Conservation (phyloP, 2,888 invertebrate species). For the Cryptocheilus praepositus region DNA sequence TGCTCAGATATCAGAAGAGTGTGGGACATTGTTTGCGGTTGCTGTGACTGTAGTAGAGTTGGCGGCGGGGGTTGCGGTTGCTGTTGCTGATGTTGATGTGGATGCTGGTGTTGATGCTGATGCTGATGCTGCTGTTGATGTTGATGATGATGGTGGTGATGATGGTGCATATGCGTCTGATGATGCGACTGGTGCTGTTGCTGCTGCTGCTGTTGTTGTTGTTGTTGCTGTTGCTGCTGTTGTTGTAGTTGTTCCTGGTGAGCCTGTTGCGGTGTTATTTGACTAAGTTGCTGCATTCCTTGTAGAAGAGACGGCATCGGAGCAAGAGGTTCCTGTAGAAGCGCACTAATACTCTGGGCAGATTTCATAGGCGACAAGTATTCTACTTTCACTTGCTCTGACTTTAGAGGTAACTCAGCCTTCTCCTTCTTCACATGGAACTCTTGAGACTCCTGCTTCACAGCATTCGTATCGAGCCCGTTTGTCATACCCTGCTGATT, state of each 20-base stretch:
- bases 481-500: slow-evolving; percentile 54
- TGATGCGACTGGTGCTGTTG: neutral
- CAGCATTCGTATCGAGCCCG: slow-evolving; percentile 38
- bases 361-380: slow-evolving; percentile 67
- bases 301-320: slow-evolving; percentile 68
- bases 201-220: slow-evolving; percentile 24
- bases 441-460: slow-evolving; percentile 47
- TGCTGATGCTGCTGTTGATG: no score
- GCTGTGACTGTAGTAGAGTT: neutral
- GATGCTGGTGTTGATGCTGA: no score
- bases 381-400: slow-evolving; percentile 41
- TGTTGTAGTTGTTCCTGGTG: slow-evolving; percentile 50
- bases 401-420: neutral
- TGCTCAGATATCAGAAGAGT: slow-evolving; percentile 30
- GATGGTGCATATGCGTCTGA: slow-evolving; percentile 28
- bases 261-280: slow-evolving; percentile 63
- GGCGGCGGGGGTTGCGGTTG: no score
- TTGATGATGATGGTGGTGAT: slow-evolving; percentile 41
- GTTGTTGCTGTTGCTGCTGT: slow-evolving; percentile 37
- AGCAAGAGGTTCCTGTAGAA: slow-evolving; percentile 67
- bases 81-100: no score
- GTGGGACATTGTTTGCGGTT: slow-evolving; percentile 36
- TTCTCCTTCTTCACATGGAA: slow-evolving; percentile 24
- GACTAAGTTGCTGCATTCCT: slow-evolving; percentile 62
- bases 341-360: slow-evolving; percentile 69